A percentile compares a stretch with the other conserved stretches of the same genome.
Evolutionary conservation across 2,888 invertebrate species (phyloP).

Genomic region (Iphiclides podalirius): DNA sequence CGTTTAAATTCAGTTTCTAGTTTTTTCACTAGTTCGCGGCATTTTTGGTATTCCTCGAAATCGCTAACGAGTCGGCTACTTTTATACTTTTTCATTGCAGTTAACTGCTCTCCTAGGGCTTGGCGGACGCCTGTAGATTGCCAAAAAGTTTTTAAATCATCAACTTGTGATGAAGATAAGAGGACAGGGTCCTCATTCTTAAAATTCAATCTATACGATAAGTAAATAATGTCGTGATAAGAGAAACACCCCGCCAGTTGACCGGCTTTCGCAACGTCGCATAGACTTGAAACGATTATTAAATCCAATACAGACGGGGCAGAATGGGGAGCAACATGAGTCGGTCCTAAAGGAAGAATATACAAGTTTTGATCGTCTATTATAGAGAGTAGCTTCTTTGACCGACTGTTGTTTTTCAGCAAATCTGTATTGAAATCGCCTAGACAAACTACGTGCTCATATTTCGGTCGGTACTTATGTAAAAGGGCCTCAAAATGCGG

Average conservation of each 20-base stretch:
- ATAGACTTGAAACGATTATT: slow-evolving; percentile 19
- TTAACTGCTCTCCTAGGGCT: slow-evolving; percentile 1
- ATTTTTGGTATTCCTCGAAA: slow-evolving; percentile 6
- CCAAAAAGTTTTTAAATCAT: slow-evolving; percentile 1
- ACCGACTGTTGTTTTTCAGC: slow-evolving; percentile 9
- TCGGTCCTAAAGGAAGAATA: slow-evolving; percentile 22
- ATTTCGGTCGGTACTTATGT: background rate
- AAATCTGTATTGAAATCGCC: slow-evolving; percentile 16
- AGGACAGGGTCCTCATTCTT: background rate
- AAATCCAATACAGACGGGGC: slow-evolving; percentile 21
- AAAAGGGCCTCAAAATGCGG: background rate
- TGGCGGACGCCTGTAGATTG: background rate
- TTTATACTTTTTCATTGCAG: slow-evolving; percentile 8
- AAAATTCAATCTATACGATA: slow-evolving; percentile 8
- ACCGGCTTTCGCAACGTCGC: slow-evolving; percentile 17
- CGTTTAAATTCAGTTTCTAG: slow-evolving; percentile 10
- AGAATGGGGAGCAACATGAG: slow-evolving; percentile 20
- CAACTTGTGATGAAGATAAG: background rate
- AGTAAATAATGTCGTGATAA: slow-evolving; percentile 24
- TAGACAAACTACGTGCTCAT: slow-evolving; percentile 7
- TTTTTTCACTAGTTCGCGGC: slow-evolving; percentile 7
- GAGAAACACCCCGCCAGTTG: slow-evolving; percentile 23
- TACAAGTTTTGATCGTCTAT: slow-evolving; percentile 12
- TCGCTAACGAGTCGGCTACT: slow-evolving; percentile 2
- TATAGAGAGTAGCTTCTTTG: slow-evolving; percentile 13